These are phyloP conservation scores for Tachina lurida DNA, from an alignment of 2,888 invertebrate genomes.

Conservation along the genomic window DNA sequence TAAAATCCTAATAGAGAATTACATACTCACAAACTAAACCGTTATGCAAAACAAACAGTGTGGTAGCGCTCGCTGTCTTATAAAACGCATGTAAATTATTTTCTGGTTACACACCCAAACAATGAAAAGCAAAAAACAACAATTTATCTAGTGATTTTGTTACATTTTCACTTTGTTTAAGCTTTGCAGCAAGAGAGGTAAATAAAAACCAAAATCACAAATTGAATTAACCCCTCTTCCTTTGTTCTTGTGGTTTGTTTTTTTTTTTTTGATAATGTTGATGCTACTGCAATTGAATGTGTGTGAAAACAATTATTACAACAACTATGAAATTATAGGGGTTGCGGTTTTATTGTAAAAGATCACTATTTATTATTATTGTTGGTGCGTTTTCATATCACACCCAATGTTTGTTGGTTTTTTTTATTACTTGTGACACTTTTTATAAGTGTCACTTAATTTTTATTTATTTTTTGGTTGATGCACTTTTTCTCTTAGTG, in stretches of 20 bases:
- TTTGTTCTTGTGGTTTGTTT: constrained; percentile 18
- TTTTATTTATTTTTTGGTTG: constrained; percentile 61
- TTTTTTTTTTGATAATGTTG: neutral
- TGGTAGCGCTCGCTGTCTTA: constrained; percentile 1
- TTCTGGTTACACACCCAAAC: constrained; percentile 58
- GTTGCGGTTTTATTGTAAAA: constrained; percentile 64
- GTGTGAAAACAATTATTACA: constrained; percentile 44
- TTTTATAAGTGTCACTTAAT: constrained; percentile 71
- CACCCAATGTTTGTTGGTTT: constrained; percentile 51
- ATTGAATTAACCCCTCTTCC: constrained; percentile 66
- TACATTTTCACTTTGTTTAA: constrained; percentile 50
- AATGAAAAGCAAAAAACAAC: constrained; percentile 31
- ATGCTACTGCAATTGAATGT: constrained; percentile 7
- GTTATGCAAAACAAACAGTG: constrained; percentile 2
- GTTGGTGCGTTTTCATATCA: constrained; percentile 20
- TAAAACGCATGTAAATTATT: constrained; percentile 64
- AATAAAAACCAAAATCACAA: constrained; percentile 53
- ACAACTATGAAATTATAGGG: constrained; percentile 66
- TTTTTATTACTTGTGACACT: constrained; percentile 67
- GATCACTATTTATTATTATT: constrained; percentile 14
- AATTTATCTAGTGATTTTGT: constrained; percentile 66
- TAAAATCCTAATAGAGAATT: constrained; percentile 13
- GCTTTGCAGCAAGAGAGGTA: neutral
- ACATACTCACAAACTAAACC: constrained; percentile 16
- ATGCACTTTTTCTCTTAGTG: constrained; percentile 60